Evolutionary conservation across 2,888 invertebrate genomes (phyloP).

Genomic region (Pseudanteris insignis): DNA sequence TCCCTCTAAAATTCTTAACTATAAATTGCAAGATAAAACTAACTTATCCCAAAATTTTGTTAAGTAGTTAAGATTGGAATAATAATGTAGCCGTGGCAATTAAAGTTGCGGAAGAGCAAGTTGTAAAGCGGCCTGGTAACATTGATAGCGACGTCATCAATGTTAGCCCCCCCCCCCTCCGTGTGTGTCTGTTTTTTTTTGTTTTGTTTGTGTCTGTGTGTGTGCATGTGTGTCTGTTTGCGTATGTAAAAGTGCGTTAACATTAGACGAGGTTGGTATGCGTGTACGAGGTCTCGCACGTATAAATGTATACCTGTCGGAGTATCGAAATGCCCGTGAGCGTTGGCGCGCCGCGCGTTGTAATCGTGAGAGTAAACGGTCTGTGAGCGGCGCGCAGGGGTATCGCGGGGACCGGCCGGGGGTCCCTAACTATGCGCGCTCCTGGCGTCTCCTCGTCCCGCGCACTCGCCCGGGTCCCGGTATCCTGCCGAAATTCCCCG

Average conservation of each 20-base stretch:
- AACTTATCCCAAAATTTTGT: no score
- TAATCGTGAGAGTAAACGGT: constrained; percentile 44
- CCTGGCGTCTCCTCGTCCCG: constrained; percentile 18
- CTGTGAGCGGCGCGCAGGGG: constrained; percentile 6
- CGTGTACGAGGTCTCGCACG: constrained; percentile 4
- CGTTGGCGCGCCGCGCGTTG: constrained; percentile 44
- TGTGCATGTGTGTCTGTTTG: constrained; percentile 4
- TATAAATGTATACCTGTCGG: constrained; percentile 32
- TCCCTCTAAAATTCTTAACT: no score
- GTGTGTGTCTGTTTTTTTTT: constrained; percentile 1
- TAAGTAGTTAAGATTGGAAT: no score
- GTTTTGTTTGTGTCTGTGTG: constrained; percentile 1
- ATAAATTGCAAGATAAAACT: no score
- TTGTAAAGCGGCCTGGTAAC: no score
- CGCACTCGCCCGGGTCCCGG: constrained; percentile 22
- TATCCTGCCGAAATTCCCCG: constrained; percentile 43
- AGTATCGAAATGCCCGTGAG: constrained; percentile 43
- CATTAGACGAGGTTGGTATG: background rate
- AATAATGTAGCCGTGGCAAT: no score
- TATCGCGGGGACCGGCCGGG: constrained; percentile 6
- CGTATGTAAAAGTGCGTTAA: constrained; percentile 1
- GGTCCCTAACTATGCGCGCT: constrained; percentile 38
- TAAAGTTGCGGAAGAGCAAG: no score
- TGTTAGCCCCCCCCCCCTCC: no score
- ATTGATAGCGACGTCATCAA: no score